Evolutionary conservation across 2,797 vertebrate species (phyloP).

Genomic region (Tenualosa ilisha): DNA sequence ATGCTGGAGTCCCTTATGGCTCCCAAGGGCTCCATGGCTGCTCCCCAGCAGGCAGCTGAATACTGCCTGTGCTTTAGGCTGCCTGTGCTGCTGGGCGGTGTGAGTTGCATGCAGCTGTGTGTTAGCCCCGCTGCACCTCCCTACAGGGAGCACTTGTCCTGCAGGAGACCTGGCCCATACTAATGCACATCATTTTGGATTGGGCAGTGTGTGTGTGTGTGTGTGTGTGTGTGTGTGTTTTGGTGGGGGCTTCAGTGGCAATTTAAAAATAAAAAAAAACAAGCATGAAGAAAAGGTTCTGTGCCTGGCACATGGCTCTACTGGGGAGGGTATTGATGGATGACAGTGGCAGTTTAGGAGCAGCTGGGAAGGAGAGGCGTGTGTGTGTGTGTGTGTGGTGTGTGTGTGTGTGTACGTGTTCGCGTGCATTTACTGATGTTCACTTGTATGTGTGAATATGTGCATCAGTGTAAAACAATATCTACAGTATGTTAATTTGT

Average conservation of each 20-base stretch:
- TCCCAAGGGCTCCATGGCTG: neutral
- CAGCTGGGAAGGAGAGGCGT: slow-evolving; percentile 2
- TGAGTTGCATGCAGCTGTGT: neutral
- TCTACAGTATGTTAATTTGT: neutral
- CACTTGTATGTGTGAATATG: neutral
- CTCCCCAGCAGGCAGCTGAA: neutral
- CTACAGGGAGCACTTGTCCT: neutral
- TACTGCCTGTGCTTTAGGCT: neutral
- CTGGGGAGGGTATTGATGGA: neutral
- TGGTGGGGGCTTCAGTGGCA: neutral
- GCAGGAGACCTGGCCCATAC: slow-evolving; percentile 5
- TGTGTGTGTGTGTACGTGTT: neutral
- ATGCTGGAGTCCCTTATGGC: neutral
- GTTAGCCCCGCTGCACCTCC: neutral
- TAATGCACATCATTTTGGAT: slow-evolving; percentile 20
- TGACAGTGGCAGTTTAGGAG: neutral
- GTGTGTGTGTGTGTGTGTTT: neutral
- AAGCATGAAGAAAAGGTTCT: neutral
- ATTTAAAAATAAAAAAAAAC: slow-evolving; percentile 18
- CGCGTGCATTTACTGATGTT: neutral
- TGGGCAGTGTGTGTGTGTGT: neutral
- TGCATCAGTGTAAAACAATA: neutral
- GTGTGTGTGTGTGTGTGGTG: neutral
- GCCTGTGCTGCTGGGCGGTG: neutral
- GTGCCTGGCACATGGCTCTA: neutral